These are phyloP conservation scores for Elysia crispata DNA, from an alignment of 2,888 invertebrate species.

Conservation along the genomic window DNA sequence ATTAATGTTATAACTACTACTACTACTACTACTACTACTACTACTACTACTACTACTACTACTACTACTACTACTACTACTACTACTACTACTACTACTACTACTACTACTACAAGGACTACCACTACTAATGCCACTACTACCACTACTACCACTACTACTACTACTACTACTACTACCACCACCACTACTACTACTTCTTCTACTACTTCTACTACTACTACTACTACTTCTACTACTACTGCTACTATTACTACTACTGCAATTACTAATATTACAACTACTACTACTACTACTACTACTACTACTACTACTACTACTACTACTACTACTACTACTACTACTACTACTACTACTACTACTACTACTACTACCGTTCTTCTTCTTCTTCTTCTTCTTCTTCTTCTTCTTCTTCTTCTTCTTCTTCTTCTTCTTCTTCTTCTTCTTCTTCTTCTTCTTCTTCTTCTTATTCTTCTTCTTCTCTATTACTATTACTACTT, in stretches of 20 bases:
- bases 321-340: conserved; percentile 36
- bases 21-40: too few relatives aligned
- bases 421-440: too few relatives aligned
- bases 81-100: conserved; percentile 38
- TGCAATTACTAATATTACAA: too few relatives aligned
- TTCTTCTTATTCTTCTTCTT: too few relatives aligned
- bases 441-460: too few relatives aligned
- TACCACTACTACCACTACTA: conserved; percentile 36
- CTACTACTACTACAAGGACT: too few relatives aligned
- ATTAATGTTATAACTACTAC: too few relatives aligned
- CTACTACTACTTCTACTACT: conserved; percentile 35
- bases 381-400: too few relatives aligned
- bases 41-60: conserved; percentile 44
- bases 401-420: too few relatives aligned
- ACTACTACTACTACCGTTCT: conserved; percentile 21
- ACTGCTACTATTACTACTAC: conserved; percentile 35
- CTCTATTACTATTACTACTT: conserved; percentile 2
- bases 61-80: conserved; percentile 33
- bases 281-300: too few relatives aligned
- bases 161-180: conserved; percentile 40
- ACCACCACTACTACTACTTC: conserved; percentile 15
- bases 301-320: too few relatives aligned
- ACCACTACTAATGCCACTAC: too few relatives aligned
- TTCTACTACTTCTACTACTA: background rate
- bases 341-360: conserved; percentile 35